Conservation (phyloP, 2,888 invertebrate genomes). For the Cetonia aurata region DNA sequence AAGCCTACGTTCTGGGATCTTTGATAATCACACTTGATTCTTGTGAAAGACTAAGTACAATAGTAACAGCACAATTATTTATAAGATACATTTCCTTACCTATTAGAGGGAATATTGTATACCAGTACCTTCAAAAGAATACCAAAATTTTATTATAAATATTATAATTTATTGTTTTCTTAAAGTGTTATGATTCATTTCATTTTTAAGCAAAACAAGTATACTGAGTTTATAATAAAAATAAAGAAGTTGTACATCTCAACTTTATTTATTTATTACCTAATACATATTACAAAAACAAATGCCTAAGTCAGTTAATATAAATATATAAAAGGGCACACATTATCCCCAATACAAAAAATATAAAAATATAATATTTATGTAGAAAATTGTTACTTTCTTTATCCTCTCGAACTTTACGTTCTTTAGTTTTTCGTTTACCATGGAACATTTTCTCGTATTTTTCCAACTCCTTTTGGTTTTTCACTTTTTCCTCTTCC, state of each 20-base stretch:
- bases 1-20: too few relatives aligned
- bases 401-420: conserved; percentile 63
- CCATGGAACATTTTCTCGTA: conserved; percentile 81
- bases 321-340: conserved; percentile 37
- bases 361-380: conserved; percentile 64
- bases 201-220: too few relatives aligned
- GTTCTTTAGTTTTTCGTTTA: conserved; percentile 72
- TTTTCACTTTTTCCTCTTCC: conserved; percentile 76
- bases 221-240: neutral
- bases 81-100: too few relatives aligned
- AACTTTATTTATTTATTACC: neutral
- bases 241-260: neutral
- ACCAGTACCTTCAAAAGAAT: too few relatives aligned
- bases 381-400: conserved; percentile 61
- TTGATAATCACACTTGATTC: too few relatives aligned
- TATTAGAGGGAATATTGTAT: too few relatives aligned
- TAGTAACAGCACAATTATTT: too few relatives aligned
- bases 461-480: conserved; percentile 79
- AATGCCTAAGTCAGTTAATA: conserved; percentile 16
- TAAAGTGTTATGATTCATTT: too few relatives aligned
- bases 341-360: conserved; percentile 54
- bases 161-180: too few relatives aligned
- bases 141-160: too few relatives aligned
- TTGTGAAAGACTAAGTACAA: too few relatives aligned
- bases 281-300: conserved; percentile 7